These are phyloP conservation scores for Bibio marci DNA, from an alignment of 2,888 invertebrate genomes.

Conservation along the genomic window DNA sequence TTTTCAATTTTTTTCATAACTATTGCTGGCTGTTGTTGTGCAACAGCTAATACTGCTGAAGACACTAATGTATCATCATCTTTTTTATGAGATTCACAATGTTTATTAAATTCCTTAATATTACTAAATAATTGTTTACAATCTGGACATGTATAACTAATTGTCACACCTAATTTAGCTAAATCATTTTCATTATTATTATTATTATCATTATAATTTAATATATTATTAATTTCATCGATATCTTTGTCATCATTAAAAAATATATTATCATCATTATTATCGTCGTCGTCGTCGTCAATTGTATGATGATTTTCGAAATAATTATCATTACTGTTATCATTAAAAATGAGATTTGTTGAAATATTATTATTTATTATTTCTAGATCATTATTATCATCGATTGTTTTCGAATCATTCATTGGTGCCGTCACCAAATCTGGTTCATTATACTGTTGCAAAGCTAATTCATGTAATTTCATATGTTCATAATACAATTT, in stretches of 20 bases:
- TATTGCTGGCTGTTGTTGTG: neutral
- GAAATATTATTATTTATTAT: no score
- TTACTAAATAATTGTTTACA: neutral
- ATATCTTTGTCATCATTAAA: neutral
- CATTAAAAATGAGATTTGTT: no score
- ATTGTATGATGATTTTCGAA: neutral
- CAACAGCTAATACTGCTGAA: neutral
- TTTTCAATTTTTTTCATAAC: neutral
- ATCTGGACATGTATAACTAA: neutral
- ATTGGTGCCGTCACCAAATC: neutral
- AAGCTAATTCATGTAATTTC: conserved; percentile 1
- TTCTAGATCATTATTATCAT: neutral
- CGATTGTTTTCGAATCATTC: neutral
- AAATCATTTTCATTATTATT: neutral
- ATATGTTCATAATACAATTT: conserved; percentile 2
- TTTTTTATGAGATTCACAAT: neutral
- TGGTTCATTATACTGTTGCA: neutral
- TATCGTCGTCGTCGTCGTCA: neutral
- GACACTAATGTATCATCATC: neutral
- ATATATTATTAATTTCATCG: neutral
- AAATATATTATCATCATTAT: neutral
- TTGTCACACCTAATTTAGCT: neutral
- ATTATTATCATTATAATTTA: neutral
- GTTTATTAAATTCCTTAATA: neutral
- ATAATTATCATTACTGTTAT: neutral